phyloP scores from a whole-genome alignment of 2,888 invertebrate genomes.

The Amorpha juglandis region DNA sequence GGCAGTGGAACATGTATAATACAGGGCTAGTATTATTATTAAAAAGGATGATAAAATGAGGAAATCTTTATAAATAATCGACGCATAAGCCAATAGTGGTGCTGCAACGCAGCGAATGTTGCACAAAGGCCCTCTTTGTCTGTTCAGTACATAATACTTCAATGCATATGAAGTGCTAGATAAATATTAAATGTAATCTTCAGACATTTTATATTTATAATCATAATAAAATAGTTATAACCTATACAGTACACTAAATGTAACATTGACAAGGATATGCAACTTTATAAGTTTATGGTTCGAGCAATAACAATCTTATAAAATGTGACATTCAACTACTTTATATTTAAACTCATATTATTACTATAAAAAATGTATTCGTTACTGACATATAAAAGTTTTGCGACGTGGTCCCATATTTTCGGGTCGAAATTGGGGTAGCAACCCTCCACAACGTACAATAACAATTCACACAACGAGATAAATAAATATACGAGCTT shows the following conservation, averaged over 20 bases:
- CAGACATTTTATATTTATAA: neutral
- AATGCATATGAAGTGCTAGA: no score
- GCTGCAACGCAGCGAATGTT: no score
- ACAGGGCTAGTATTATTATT: no score
- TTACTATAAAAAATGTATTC: neutral
- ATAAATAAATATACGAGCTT: constrained; percentile 82
- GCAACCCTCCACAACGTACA: constrained; percentile 68
- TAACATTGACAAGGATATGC: neutral
- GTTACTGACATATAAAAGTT: neutral
- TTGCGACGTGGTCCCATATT: neutral
- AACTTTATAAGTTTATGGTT: neutral
- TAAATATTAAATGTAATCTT: no score
- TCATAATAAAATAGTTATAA: neutral
- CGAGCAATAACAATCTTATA: neutral
- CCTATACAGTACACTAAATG: neutral
- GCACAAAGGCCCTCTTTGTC: no score
- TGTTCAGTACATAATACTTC: no score
- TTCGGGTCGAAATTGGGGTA: constrained; percentile 7
- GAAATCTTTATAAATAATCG: no score
- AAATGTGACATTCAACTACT: neutral
- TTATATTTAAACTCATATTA: neutral
- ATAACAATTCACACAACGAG: constrained; percentile 80
- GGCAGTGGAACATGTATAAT: no score
- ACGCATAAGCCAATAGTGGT: no score
- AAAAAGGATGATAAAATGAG: no score